Percentiles rank a stretch among this genome's conserved stretches.
Evolutionary conservation across 1,140 invertebrate genomes (phyloP).

Genomic region (Trachymyrmex septentrionalis): DNA sequence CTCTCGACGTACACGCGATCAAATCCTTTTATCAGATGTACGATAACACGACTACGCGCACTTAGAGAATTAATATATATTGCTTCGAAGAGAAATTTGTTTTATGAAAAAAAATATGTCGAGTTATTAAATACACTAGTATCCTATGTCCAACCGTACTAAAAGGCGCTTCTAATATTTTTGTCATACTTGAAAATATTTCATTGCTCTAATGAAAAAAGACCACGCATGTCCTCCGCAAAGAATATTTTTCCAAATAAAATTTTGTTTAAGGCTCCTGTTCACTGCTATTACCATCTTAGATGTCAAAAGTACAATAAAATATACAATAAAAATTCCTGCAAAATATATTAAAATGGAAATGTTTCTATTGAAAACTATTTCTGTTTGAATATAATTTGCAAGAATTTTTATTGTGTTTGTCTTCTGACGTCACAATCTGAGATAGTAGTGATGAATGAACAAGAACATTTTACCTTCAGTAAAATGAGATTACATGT

Average conservation of each 20-base stretch:
- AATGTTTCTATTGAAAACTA: too few relatives aligned
- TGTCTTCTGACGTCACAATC: too few relatives aligned
- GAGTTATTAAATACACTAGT: neutral
- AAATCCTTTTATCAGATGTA: neutral
- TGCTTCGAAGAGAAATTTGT: neutral
- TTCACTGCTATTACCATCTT: too few relatives aligned
- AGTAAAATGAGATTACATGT: neutral
- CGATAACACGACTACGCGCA: neutral
- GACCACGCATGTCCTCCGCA: neutral
- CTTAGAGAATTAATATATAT: slow-evolving; percentile 27
- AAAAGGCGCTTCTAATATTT: slow-evolving; percentile 41
- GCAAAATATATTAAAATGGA: too few relatives aligned
- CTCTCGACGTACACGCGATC: neutral
- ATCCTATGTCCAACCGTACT: neutral
- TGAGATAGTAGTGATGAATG: too few relatives aligned
- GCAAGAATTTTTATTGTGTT: too few relatives aligned
- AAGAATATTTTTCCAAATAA: slow-evolving; percentile 9
- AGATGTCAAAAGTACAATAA: too few relatives aligned
- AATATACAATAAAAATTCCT: too few relatives aligned
- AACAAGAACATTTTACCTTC: too few relatives aligned
- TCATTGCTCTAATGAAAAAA: slow-evolving; percentile 3
- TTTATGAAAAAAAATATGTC: neutral
- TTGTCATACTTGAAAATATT: slow-evolving; percentile 12
- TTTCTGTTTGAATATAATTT: too few relatives aligned
- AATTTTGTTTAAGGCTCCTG: neutral